phyloP scores from a whole-genome alignment of 2,888 invertebrate genomes.

The Candidula unifasciata region DNA sequence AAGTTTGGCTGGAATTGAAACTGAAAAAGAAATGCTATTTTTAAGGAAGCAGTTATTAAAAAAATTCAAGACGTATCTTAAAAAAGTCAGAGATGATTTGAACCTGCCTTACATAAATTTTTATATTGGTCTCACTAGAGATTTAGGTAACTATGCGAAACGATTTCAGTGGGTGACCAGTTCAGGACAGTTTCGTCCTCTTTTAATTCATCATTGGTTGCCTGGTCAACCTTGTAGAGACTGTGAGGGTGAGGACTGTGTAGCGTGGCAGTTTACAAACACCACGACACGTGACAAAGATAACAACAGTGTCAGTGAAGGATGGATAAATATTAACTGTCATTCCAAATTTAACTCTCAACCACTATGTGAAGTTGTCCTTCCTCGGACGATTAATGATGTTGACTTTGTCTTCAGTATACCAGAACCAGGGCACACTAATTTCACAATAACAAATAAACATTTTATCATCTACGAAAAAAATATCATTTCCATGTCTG shows the following conservation, averaged over 20 bases:
- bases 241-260: no score
- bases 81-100: no score
- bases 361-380: background rate
- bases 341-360: background rate
- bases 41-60: background rate
- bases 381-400: background rate
- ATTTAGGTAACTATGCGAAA: no score
- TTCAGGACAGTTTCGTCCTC: background rate
- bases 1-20: no score
- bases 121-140: no score
- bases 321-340: no score
- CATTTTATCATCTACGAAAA: background rate
- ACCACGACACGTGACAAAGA: background rate
- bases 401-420: no score
- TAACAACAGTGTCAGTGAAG: no score
- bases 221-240: no score
- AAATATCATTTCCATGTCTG: background rate
- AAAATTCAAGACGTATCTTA: background rate
- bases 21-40: background rate
- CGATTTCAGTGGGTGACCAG: background rate
- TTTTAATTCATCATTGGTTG: no score
- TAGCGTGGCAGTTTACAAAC: no score
- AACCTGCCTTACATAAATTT: background rate
- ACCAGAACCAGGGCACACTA: background rate
- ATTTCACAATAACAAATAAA: background rate